phyloP scores from a whole-genome alignment of 2,113 vertebrate species.

The Nesogale talazaci region DNA sequence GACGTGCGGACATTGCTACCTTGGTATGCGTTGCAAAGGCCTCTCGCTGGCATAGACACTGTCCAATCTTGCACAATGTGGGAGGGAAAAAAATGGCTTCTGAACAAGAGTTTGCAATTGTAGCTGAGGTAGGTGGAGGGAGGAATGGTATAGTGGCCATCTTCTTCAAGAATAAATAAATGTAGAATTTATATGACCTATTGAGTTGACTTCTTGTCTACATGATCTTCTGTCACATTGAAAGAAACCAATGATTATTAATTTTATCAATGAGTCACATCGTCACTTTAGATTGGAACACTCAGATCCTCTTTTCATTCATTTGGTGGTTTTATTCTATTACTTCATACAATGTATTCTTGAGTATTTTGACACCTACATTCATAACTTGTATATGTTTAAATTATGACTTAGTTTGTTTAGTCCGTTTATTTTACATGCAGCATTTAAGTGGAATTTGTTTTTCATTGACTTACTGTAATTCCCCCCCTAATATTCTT shows the following conservation, averaged over 20 bases:
- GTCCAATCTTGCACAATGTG: conserved; percentile 12
- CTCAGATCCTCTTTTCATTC: not conserved
- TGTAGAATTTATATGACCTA: conserved; percentile 67
- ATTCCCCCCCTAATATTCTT: conserved; percentile 87
- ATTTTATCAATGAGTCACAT: conserved; percentile 38
- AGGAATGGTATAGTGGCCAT: conserved; percentile 24
- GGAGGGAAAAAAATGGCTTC: not conserved
- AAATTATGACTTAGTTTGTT: conserved; percentile 80
- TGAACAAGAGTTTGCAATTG: conserved; percentile 30
- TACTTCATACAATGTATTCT: conserved; percentile 57
- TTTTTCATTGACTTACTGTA: conserved; percentile 85
- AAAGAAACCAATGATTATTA: conserved; percentile 50
- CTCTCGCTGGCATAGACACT: conserved; percentile 20
- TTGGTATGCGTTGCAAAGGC: conserved; percentile 47
- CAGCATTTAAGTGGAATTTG: conserved; percentile 84
- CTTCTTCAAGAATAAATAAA: conserved; percentile 54
- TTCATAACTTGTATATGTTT: conserved; percentile 72
- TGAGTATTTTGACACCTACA: conserved; percentile 34
- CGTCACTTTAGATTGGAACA: conserved; percentile 12
- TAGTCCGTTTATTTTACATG: conserved; percentile 83
- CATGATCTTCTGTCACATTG: conserved; percentile 54
- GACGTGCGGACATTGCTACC: not conserved
- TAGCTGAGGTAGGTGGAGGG: conserved; percentile 6
- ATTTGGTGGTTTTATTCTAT: conserved; percentile 6
- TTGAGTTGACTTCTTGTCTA: conserved; percentile 48